Evolutionary conservation across 1,140 invertebrate species (phyloP).

Genomic region (Popillia japonica): DNA sequence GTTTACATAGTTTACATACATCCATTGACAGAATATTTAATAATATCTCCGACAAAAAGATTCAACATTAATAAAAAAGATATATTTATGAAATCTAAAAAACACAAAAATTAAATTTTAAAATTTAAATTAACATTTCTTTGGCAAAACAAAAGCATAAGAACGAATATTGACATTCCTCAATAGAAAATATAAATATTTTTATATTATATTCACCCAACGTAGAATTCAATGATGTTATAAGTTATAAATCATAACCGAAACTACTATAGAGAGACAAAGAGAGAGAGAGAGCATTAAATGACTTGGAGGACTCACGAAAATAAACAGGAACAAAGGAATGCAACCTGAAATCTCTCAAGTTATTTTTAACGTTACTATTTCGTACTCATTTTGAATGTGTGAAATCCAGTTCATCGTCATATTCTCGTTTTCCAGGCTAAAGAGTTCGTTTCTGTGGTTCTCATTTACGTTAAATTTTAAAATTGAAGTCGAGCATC

Average conservation of each 20-base stretch:
- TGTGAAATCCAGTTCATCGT: neutral
- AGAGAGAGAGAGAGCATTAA: conserved; percentile 1
- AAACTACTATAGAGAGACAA: conserved; percentile 3
- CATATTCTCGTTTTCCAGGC: neutral
- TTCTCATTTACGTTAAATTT: neutral
- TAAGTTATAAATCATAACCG: conserved; percentile 9
- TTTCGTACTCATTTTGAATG: neutral
- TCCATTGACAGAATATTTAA: no score
- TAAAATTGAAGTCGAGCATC: neutral
- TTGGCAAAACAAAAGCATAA: neutral
- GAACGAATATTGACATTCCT: conserved; percentile 7
- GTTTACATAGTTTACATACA: no score
- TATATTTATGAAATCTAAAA: neutral
- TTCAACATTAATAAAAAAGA: neutral
- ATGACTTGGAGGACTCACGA: neutral
- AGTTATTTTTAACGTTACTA: conserved; percentile 7
- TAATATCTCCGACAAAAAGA: no score
- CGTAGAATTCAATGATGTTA: neutral
- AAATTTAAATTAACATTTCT: neutral
- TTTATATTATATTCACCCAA: neutral
- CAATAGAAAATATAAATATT: conserved; percentile 9
- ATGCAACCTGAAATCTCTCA: conserved; percentile 26
- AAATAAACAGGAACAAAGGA: conserved; percentile 28
- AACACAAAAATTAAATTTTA: neutral
- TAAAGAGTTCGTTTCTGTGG: neutral